Base-by-base conservation (phyloP, 2,113 vertebrate species). In the Petrocephalus zakoni region DNA sequence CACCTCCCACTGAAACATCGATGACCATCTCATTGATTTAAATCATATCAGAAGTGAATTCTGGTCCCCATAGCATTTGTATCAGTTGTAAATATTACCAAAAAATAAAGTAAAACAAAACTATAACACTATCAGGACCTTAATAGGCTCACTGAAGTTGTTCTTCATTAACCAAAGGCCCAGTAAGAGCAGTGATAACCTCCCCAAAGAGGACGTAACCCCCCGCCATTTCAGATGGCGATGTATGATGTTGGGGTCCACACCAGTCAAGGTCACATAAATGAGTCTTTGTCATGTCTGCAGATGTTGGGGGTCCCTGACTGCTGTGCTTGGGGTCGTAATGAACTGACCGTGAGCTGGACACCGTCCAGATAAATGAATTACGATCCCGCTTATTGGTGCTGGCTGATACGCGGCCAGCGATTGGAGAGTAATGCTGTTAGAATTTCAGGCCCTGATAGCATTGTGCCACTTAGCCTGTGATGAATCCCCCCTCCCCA, bases 331-430 rank as follows among this genome's bases (percentile, higher is more conserved):
- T 11, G 61, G 1, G 61, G 61, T 64, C 58, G 90, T 94, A 95
- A 95, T 95, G 95, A 94, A 93, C 91, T 92, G 92, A 93, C 93
- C 92, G 90, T 89, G 85, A 86, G 90, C 93, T 95, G 94, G 94
- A 95, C 89, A 92, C 90, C 90, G 90, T 94, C 94, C 94, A 94
- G 93, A 94, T 92, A 92, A 91, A 94, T 95, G 94, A 95, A 90
- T 95, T 94, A 95, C 95, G 92, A 92, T 93, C 91, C 92, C 92
- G 93, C 93, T 94, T 94, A 95, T 94, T 95, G 94, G 93, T 94
- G 93, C 93, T 94, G 94, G 94, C 94, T 95, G 92, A 91, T 92
- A 93, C 91, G 93, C 92, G 93, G 25, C 90, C 56, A 61, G 90
- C 94, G 94, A 95, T 95, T 92, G 90, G 92, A 93, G 92, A 94